Base-by-base conservation (phyloP, 2,113 vertebrate species). In the Tachysurus vachellii region DNA sequence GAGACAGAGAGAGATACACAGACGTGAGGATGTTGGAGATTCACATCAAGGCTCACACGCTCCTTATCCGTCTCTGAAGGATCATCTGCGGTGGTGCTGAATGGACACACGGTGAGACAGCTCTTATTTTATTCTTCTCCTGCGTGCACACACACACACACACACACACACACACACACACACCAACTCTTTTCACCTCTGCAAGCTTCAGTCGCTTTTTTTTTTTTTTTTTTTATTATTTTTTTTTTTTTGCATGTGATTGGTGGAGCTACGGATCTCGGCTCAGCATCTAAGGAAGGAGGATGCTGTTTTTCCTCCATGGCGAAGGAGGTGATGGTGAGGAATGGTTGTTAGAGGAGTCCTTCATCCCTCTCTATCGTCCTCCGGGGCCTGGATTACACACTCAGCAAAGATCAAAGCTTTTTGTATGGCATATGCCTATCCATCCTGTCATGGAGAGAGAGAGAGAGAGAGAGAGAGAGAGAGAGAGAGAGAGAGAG, bases 101-200 rank as follows among this genome's bases (percentile, higher is more conserved):
- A 94, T 92, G 95, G 95, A 95, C 92, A 95, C 89, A 94, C 92
- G 95, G 95, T 96, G 94, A 95, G 94, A 86, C 88, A 88, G 42
- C 44, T 56, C 53, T 86, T 70, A 80, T 54, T 82, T 64, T 53
- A 88, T 56, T 82, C 89, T 91, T 71, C 36, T 36, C 36, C 36
- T 44, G 42, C 83, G 71, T 44, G 88, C 73, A 88, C 31, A 84
- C 77, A 71, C 71, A 85, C 83, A 85, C 83, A 85, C 76, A 89
- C 83, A 50, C 80, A 61, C 64, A 75, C 21, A 57, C 84, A 79
- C 83, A 26, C 70, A 76, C 83, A 61, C 70, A 71, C 76, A 85
- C 82, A 71, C 79, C 77, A 64, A 87, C 28, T 54, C 42, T 28
- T 0, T 21, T 75, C 83, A 71, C n/a, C 42, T 85, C 61, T 44